Base-by-base conservation (phyloP, 2,113 vertebrate genomes). In the Mormyrus lacerda region DNA sequence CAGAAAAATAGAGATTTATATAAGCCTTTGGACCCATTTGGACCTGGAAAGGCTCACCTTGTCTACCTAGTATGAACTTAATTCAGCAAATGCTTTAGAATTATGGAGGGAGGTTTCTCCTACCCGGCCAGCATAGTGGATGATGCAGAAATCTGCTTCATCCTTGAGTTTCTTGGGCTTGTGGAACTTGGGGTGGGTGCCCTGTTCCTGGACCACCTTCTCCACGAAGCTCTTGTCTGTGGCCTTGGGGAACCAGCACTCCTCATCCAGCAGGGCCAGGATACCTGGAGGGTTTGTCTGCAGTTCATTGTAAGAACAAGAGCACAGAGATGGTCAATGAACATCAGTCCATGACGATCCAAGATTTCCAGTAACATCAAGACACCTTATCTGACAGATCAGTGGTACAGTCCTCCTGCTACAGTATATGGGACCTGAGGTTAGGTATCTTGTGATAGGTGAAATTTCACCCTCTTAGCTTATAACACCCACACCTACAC, bases 221-320 rank as follows among this genome's bases (percentile, higher is more conserved):
- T 99, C 98, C 88, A 99, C 96, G 92, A 99, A 99, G 0, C 96
- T 98, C 93, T 97, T 99, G 92, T 99, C 98, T 9, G 98, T 99
- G 88, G 98, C 98, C 95, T 99, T 99, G 7, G 98, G 98, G 92
- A 99, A 99, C 98, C 98, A 99, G 94, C 98, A 99, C 90, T 99
- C 98, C 91, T 99, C 98, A 92, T 99, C 98, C 93, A 99, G 93
- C 89, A 99, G 93, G 9, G 98, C 98, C 88, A 99, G 91, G 21
- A 99, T 97, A 0, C 98, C 98, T 0, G 98, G 98, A 83, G 98
- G 98, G 90, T 98, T 97, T 0, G 98, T 97, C 98, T 99, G 92
- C 17, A 48, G 58, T 88, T 53, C 48, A 58, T 17, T 24, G 44
- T 47, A 42, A 45, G 19, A 31, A 53, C 39, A 45, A 84, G 45